Conservation (phyloP, 2,113 vertebrate species). For the Desmodus rotundus region DNA sequence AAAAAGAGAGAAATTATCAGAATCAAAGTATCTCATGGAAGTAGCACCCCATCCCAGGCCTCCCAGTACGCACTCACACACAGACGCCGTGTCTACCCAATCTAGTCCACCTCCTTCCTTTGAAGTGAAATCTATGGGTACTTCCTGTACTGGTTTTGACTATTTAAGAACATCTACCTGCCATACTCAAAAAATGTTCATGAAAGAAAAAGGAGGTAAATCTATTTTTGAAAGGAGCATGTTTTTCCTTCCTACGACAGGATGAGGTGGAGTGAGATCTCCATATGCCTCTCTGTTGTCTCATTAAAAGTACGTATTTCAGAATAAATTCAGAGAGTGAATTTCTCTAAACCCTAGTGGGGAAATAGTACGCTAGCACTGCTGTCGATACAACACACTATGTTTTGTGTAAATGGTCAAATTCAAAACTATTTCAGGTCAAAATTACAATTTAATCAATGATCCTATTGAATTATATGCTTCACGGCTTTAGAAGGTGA, state of each 20-base stretch:
- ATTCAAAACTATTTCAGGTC: constrained; percentile 16
- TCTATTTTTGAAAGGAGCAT: neutral
- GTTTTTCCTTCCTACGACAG: neutral
- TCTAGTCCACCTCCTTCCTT: neutral
- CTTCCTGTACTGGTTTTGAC: neutral
- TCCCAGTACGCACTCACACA: no score
- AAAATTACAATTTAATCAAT: neutral
- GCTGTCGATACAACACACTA: neutral
- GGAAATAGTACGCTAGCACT: neutral
- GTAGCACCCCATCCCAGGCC: neutral
- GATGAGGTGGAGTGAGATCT: neutral
- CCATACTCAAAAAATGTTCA: neutral
- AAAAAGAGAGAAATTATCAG: neutral
- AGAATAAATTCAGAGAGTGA: neutral
- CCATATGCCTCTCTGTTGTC: neutral
- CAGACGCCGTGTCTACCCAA: neutral
- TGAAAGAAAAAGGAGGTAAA: neutral
- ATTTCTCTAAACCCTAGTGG: neutral
- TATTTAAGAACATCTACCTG: neutral
- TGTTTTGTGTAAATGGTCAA: constrained; percentile 3
- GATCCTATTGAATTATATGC: neutral
- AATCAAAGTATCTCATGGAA: neutral
- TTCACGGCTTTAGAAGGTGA: constrained; percentile 15
- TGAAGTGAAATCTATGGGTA: neutral
- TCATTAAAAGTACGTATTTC: constrained; percentile 8